Evolutionary conservation across 2,888 invertebrate genomes (phyloP).

Genomic region (Diogma glabrata): DNA sequence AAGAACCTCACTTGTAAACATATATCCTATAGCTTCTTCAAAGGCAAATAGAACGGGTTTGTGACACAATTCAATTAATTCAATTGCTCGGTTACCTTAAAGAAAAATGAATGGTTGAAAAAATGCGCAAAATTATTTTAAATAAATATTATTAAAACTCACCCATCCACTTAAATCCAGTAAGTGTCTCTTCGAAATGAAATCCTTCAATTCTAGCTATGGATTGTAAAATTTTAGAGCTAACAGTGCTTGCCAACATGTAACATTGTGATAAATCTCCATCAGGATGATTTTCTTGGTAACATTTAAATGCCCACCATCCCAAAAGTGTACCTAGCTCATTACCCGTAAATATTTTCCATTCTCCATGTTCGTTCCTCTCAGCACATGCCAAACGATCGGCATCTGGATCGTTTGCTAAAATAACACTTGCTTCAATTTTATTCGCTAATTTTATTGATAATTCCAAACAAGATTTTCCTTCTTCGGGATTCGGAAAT

Average conservation of each 20-base stretch:
- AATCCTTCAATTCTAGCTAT: slow-evolving; percentile 72
- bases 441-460: slow-evolving; percentile 67
- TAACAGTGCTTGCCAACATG: slow-evolving; percentile 89
- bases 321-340: slow-evolving; percentile 89
- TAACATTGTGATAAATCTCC: slow-evolving; percentile 50
- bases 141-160: too few species aligned
- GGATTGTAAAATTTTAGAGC: slow-evolving; percentile 82
- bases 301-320: slow-evolving; percentile 76
- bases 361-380: slow-evolving; percentile 51
- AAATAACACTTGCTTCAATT: slow-evolving; percentile 56
- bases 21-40: slow-evolving; percentile 98
- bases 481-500: slow-evolving; percentile 98
- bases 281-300: slow-evolving; percentile 39
- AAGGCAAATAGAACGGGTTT: slow-evolving; percentile 84
- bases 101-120: slow-evolving; percentile 1
- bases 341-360: slow-evolving; percentile 91
- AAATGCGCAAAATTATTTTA: background rate
- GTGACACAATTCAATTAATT: slow-evolving; percentile 51
- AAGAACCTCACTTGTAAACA: slow-evolving; percentile 78
- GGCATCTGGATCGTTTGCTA: slow-evolving; percentile 98
- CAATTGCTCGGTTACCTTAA: slow-evolving; percentile 60
- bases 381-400: slow-evolving; percentile 92
- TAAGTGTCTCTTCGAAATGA: slow-evolving; percentile 75
- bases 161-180: slow-evolving; percentile 99
- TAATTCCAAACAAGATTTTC: slow-evolving; percentile 62